These are phyloP conservation scores for Sclerurus mexicanus DNA, from an alignment of 2,113 vertebrate genomes.

Conservation along the genomic window DNA sequence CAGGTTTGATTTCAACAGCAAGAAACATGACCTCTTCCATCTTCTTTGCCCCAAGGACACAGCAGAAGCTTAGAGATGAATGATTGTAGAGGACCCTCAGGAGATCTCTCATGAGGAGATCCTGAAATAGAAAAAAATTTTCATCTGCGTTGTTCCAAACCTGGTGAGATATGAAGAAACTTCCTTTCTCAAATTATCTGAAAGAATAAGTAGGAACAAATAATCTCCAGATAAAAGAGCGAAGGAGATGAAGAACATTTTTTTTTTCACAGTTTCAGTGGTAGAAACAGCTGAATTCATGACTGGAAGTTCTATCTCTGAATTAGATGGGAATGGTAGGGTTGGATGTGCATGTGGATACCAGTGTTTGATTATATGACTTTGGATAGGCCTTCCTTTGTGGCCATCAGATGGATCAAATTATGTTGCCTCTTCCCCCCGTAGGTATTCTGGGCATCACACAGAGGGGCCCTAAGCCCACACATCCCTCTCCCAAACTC, in stretches of 20 bases:
- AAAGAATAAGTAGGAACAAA: not conserved
- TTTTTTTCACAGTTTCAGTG: no score
- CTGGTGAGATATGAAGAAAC: not conserved
- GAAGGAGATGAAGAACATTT: not conserved
- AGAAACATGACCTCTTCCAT: not conserved
- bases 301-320: not conserved
- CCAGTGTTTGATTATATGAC: not conserved
- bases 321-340: not conserved
- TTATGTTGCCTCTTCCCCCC: not conserved
- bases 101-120: not conserved
- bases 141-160: not conserved
- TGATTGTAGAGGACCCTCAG: not conserved
- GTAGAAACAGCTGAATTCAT: not conserved
- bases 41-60: not conserved
- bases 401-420: not conserved
- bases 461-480: not conserved
- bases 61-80: not conserved
- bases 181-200: not conserved
- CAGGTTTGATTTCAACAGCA: not conserved
- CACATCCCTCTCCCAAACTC: not conserved
- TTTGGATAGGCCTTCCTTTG: not conserved
- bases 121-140: not conserved
- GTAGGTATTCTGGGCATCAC: not conserved
- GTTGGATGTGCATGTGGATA: not conserved
- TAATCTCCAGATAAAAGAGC: not conserved